Evolutionary conservation across 1,140 invertebrate species (phyloP).

Genomic region (Pteromalus puparum): DNA sequence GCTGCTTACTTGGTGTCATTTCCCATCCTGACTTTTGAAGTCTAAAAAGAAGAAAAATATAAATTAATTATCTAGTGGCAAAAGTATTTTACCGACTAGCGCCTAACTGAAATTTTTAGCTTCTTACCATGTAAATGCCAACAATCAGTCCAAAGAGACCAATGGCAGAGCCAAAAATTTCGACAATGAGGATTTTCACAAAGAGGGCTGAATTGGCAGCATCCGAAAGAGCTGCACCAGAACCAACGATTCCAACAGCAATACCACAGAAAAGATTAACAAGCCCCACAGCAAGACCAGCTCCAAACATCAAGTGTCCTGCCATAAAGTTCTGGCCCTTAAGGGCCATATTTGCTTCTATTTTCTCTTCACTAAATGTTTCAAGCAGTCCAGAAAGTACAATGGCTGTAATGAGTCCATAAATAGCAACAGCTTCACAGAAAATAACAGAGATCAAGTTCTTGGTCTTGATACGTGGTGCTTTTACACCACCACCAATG

Average conservation of each 20-base stretch:
- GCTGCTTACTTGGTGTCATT: slow-evolving; percentile 63
- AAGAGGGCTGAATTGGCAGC: slow-evolving; percentile 96
- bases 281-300: slow-evolving; percentile 94
- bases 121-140: slow-evolving; percentile 89
- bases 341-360: slow-evolving; percentile 51
- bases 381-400: slow-evolving; percentile 91
- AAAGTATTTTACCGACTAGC: neutral
- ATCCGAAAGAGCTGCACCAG: slow-evolving; percentile 96
- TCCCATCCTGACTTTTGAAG: slow-evolving; percentile 79
- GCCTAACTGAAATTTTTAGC: neutral
- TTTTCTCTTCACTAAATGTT: slow-evolving; percentile 71
- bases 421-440: slow-evolving; percentile 99
- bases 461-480: slow-evolving; percentile 99
- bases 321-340: slow-evolving; percentile 82
- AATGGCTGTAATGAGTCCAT: slow-evolving; percentile 98
- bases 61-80: neutral
- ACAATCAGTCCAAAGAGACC: slow-evolving; percentile 99
- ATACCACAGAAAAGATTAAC: slow-evolving; percentile 97
- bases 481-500: slow-evolving; percentile 97
- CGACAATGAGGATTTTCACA: slow-evolving; percentile 98
- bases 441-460: slow-evolving; percentile 99
- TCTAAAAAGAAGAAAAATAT: slow-evolving; percentile 64
- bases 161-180: slow-evolving; percentile 98
- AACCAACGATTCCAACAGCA: slow-evolving; percentile 96
- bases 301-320: slow-evolving; percentile 97